These are phyloP conservation scores for Sebastes baramenuke DNA, from an alignment of 2,797 vertebrate species.

Conservation along the genomic window DNA sequence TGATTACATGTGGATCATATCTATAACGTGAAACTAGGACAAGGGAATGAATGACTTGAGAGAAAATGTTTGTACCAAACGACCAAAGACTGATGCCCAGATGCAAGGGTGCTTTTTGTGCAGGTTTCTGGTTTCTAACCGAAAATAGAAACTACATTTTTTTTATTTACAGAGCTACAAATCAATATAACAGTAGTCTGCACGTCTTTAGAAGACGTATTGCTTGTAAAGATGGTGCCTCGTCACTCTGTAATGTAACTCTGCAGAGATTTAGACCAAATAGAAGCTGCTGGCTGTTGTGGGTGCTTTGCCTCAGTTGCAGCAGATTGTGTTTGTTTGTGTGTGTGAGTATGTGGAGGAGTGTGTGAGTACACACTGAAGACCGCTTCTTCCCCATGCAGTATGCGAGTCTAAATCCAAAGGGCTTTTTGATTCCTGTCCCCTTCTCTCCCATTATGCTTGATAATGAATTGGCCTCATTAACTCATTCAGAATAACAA, in stretches of 20 bases:
- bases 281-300: background rate
- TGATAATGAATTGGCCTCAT: conserved; percentile 53
- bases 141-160: background rate
- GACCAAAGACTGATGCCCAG: background rate
- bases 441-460: background rate
- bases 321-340: conserved; percentile 38
- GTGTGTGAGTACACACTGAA: conserved; percentile 24
- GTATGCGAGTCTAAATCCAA: conserved; percentile 10
- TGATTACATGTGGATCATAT: background rate
- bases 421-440: background rate
- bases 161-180: background rate
- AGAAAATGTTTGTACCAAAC: background rate
- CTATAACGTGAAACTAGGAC: background rate
- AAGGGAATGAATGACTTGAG: background rate
- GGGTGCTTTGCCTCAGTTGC: conserved; percentile 18
- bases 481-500: conserved; percentile 53
- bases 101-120: background rate
- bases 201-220: background rate
- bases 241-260: background rate
- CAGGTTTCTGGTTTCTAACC: background rate
- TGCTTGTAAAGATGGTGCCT: background rate
- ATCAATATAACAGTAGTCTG: background rate
- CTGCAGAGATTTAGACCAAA: conserved; percentile 8
- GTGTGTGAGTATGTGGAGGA: background rate
- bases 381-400: background rate